A percentile compares a stretch with the other conserved stretches of the same genome.
Conservation (phyloP, 1,140 invertebrate species). For the Latrodectus geometricus region DNA sequence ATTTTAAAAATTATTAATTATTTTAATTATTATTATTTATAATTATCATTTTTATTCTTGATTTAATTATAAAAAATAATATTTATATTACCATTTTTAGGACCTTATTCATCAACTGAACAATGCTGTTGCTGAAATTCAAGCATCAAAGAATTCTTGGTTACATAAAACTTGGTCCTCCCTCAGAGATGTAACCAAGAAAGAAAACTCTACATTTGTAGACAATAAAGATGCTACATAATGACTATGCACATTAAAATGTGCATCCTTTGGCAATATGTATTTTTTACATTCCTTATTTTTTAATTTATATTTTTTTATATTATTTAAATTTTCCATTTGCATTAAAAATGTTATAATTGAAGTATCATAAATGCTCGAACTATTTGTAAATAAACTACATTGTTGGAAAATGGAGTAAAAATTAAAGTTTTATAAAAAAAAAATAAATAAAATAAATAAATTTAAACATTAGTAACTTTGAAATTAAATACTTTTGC, state of each 20-base stretch:
- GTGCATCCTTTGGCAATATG: not conserved
- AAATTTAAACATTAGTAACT: not conserved
- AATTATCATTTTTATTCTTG: no score
- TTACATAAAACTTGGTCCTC: constrained; percentile 86
- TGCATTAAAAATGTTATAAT: not conserved
- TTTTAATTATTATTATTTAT: no score
- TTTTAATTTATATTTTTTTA: not conserved
- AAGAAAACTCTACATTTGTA: constrained; percentile 62
- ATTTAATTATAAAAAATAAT: no score
- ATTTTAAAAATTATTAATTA: no score
- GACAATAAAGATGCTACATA: constrained; percentile 34
- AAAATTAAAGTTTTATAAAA: not conserved
- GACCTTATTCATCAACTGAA: constrained; percentile 93
- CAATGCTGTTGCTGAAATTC: constrained; percentile 83
- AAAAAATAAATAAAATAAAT: no score
- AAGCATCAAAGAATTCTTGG: constrained; percentile 84
- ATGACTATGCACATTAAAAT: not conserved
- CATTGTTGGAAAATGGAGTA: not conserved
- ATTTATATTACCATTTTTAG: constrained; percentile 70
- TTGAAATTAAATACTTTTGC: not conserved
- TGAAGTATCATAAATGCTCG: not conserved
- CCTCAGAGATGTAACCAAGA: constrained; percentile 76
- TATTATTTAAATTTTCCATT: not conserved
- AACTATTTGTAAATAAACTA: not conserved
- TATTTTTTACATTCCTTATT: not conserved